phyloP scores from a whole-genome alignment of 2,113 vertebrate genomes.

The Odobenus rosmarus region DNA sequence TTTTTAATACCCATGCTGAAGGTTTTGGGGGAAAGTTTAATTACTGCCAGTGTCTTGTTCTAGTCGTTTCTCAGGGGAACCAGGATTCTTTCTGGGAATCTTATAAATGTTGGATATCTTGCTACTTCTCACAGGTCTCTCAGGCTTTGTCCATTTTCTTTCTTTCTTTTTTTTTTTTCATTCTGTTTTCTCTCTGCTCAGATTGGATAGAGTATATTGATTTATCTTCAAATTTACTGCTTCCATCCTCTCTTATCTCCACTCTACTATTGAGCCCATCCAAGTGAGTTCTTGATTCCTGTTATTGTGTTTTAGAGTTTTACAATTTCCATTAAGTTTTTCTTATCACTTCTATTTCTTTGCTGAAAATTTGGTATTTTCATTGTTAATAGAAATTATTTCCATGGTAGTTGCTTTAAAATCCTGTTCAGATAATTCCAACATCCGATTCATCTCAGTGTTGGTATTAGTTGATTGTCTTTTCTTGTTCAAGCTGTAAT shows the following conservation, averaged over 20 bases:
- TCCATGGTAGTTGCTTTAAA: neutral
- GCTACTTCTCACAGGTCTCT: neutral
- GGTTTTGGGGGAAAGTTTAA: neutral
- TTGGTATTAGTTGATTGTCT: neutral
- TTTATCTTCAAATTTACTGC: neutral
- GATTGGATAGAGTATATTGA: neutral
- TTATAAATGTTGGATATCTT: neutral
- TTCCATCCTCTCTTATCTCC: neutral
- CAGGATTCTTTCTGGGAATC: neutral
- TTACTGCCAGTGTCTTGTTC: neutral
- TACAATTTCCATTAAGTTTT: neutral
- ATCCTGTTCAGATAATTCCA: neutral
- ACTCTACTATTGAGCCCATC: neutral
- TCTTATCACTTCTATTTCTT: neutral
- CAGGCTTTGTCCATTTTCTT: neutral
- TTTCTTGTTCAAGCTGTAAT: neutral
- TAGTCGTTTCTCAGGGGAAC: neutral
- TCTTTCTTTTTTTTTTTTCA: neutral
- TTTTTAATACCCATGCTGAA: neutral
- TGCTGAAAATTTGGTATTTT: neutral
- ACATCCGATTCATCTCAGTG: neutral
- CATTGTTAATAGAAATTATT: neutral
- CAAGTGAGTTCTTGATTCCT: neutral
- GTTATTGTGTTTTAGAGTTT: neutral
- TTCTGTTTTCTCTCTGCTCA: neutral